Base-by-base conservation (phyloP, 2,797 vertebrate genomes). In the Sparus aurata region DNA sequence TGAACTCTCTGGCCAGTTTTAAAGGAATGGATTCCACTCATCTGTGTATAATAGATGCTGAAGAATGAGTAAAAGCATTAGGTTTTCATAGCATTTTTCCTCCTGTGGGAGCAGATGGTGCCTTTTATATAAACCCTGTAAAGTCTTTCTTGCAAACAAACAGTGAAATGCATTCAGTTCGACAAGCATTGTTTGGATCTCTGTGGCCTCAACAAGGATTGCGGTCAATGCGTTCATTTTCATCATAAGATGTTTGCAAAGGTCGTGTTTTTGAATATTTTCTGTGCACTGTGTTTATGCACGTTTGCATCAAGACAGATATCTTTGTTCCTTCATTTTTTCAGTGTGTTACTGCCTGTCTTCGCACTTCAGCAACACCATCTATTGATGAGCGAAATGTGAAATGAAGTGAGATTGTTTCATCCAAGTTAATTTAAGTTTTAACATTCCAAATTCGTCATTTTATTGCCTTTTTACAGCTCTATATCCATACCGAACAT, bases 21-120 rank as follows among this genome's bases (percentile, higher is more conserved):
- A 45, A 61, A 55, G 17, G 18, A 46, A 18, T 27, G 3, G 3
- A n/a, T 70, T 34, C 22, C 67, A 18, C 52, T 27, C 30, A n/a
- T 79, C 46, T 49, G 20, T 43, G 17, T 43, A 78, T 62, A 15
- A 17, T 61, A 47, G 16, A 60, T 74, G 17, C 54, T 71, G 41
- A 41, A 71, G 22, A 75, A 30, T 34, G 34, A 50, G 55, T 54
- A 47, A 72, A 71, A 68, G 17, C 49, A 65, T 46, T n/a, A 23
- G 13, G 16, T 55, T 80, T 71, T 62, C 63, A 73, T 71, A 50
- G 34, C 38, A 41, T 30, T 75, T 57, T 77, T 59, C 43, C 11
- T 30, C 49, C 67, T 69, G 64, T 66, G 63, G 45, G 43, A 75
- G 67, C 84, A 84, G 82, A 86, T 84, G 83, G 75, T 59, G 30